Base-by-base conservation (phyloP, 2,113 vertebrate genomes). In the Chlorocebus sabaeus region DNA sequence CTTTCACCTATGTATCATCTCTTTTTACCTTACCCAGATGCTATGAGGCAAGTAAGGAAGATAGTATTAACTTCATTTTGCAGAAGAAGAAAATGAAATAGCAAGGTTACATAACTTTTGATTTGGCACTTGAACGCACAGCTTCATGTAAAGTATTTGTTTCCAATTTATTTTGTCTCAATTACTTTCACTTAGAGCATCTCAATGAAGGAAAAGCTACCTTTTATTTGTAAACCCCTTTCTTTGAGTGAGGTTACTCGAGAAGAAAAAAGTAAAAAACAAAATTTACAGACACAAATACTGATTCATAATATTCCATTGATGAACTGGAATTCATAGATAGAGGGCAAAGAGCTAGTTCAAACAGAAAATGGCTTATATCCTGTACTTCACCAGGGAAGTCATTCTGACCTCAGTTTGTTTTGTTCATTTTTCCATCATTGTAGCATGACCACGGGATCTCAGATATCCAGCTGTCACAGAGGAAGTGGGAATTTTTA, bases 401-500 rank as follows among this genome's bases (percentile, higher is more conserved):
- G 50, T 2, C 32, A 9, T 73, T 94, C 72, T 96, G 81, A 89
- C 79, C 59, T 85, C 32, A 8, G 38, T 87, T 95, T 84, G 14
- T 55, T 95, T 88, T 48, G 22, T 64, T 89, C 61, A 70, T 75
- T 94, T 20, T 27, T 85, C 59, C 35, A 80, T 73, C 48, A 90
- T 75, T 96, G 50, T 88, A 88, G 32, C 43, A 20, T 90, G 27
- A 59, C 55, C 83, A 64, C 75, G 73, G 82, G 95, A 88, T 76
- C 45, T 89, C 73, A 96, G 78, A 97, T 95, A 72, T 48, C 38
- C 18, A 18, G 12, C 5, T 38, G 35, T 94, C 52, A 88, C 48
- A 57, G 76, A 89, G 85, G 85, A 95, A 98, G 67, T 94, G 72
- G 55, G 73, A 85, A 89, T 4, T 90, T 73, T 18, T 12, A 80